A percentile compares a stretch with the other conserved stretches of the same genome.
These are phyloP conservation scores for Microtus pennsylvanicus DNA, from an alignment of 2,113 vertebrate species.

Conservation along the genomic window DNA sequence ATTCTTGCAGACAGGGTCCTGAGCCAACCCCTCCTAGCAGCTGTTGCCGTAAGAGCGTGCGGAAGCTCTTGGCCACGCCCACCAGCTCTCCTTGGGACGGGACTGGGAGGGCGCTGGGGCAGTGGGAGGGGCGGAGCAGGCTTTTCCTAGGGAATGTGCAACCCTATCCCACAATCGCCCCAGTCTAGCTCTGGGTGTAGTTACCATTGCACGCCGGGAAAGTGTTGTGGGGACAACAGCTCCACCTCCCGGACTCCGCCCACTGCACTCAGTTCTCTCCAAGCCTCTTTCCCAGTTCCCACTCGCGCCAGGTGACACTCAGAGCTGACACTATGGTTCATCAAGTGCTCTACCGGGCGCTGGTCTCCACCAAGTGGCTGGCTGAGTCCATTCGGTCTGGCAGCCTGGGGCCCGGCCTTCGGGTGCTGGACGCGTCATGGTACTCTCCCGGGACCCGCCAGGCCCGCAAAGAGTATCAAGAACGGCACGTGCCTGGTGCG, in stretches of 20 bases:
- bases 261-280: background rate
- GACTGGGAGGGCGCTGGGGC: background rate
- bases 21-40: background rate
- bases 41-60: background rate
- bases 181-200: background rate
- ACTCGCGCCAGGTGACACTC: conserved; percentile 57
- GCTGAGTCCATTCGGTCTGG: conserved; percentile 87
- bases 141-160: background rate
- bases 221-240: background rate
- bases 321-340: conserved; percentile 82
- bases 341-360: conserved; percentile 84
- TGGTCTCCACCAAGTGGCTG: conserved; percentile 93
- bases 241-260: background rate
- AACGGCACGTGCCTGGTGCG: conserved; percentile 93
- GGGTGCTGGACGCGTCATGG: conserved; percentile 95
- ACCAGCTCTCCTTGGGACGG: background rate
- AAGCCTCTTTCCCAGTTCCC: conserved; percentile 22
- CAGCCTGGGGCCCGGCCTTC: conserved; percentile 85
- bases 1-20: background rate
- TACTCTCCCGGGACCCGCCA: conserved; percentile 90
- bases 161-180: background rate
- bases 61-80: background rate
- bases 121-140: background rate
- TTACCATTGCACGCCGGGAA: background rate
- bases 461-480: conserved; percentile 89